Conservation (phyloP, 2,113 vertebrate species). For the Smithornis capensis region DNA sequence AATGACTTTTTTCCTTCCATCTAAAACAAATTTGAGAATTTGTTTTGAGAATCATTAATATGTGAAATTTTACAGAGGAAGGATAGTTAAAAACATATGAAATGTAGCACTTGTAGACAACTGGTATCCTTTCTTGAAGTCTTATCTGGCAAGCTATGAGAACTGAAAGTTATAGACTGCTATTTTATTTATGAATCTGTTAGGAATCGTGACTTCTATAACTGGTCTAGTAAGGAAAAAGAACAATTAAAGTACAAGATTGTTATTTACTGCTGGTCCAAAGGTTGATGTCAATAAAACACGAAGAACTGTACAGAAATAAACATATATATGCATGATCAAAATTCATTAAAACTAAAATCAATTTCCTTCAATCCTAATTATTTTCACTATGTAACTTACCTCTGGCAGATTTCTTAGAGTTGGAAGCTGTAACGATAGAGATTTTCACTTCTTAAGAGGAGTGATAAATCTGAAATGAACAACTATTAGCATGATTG, state of each 20-base stretch:
- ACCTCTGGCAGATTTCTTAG: constrained; percentile 59
- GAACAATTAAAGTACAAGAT: not conserved
- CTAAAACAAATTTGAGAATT: not conserved
- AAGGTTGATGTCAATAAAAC: not conserved
- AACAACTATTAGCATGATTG: constrained; percentile 68
- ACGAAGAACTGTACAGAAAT: not conserved
- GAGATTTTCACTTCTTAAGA: constrained; percentile 57
- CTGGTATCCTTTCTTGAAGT: not conserved
- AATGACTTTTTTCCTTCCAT: not conserved
- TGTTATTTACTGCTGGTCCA: not conserved
- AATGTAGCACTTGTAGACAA: not conserved
- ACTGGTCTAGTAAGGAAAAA: not conserved
- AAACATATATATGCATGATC: not conserved
- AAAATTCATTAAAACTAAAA: not conserved
- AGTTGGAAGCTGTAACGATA: constrained; percentile 13
- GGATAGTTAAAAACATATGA: constrained; percentile 18
- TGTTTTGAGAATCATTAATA: not conserved
- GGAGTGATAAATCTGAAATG: constrained; percentile 70
- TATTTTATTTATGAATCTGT: constrained; percentile 43
- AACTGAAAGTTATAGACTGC: not conserved
- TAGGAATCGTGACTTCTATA: not conserved
- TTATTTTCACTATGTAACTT: constrained; percentile 34
- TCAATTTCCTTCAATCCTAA: constrained; percentile 8
- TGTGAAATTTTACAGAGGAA: not conserved
- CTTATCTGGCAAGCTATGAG: constrained; percentile 33